These are phyloP conservation scores for Corythornis leucogaster DNA, from an alignment of 2,797 vertebrate species.

Conservation along the genomic window DNA sequence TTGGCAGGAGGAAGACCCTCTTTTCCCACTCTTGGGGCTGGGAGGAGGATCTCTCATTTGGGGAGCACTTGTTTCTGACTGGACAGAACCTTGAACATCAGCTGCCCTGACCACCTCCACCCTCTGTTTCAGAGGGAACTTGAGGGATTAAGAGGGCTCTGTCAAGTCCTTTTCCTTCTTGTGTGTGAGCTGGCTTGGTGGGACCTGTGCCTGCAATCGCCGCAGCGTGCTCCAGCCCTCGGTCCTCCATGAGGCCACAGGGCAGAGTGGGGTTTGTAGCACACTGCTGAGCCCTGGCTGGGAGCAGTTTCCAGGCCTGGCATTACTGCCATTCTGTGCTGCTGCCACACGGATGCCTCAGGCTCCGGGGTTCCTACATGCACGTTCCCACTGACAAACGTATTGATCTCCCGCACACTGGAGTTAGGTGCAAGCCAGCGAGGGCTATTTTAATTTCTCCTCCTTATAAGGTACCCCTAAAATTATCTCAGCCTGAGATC, in stretches of 20 bases:
- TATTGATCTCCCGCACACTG: conserved; percentile 52
- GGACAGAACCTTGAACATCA: background rate
- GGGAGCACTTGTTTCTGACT: background rate
- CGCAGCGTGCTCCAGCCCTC: background rate
- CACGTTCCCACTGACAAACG: background rate
- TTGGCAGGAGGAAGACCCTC: background rate
- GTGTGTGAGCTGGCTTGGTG: background rate
- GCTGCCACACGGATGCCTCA: background rate
- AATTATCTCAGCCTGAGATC: conserved; percentile 43
- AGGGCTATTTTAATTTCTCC: conserved; percentile 67
- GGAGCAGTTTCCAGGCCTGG: background rate
- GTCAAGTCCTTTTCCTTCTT: background rate
- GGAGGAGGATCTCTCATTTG: background rate
- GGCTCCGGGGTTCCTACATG: background rate
- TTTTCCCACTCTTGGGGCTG: background rate
- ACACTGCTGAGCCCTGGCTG: background rate
- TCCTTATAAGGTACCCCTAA: conserved; percentile 71
- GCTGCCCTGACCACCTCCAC: background rate
- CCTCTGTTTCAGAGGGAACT: background rate
- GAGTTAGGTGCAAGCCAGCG: conserved; percentile 12
- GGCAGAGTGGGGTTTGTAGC: background rate
- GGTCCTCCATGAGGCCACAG: background rate
- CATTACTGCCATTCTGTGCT: background rate
- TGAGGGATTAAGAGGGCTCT: background rate
- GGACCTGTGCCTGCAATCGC: background rate